phyloP scores from a whole-genome alignment of 1,140 invertebrate genomes.

The Macrocentrus cingulum region DNA sequence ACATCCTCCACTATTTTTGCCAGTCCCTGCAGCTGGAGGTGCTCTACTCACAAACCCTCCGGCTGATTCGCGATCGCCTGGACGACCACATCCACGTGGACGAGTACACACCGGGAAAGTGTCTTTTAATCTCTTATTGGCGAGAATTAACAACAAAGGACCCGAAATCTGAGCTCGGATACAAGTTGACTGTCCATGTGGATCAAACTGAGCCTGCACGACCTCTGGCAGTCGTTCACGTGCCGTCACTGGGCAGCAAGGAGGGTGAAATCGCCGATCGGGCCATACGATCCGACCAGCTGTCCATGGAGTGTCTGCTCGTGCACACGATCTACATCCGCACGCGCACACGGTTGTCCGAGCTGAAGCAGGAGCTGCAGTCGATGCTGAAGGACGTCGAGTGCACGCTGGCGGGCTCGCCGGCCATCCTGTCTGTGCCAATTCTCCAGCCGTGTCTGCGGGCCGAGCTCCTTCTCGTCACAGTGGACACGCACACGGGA shows the following conservation, averaged over 20 bases:
- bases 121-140: constrained; percentile 93
- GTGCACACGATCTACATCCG: constrained; percentile 97
- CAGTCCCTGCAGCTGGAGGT: constrained; percentile 94
- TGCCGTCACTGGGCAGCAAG: constrained; percentile 78
- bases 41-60: constrained; percentile 89
- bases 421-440: constrained; percentile 87
- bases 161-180: constrained; percentile 81
- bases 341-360: constrained; percentile 76
- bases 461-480: constrained; percentile 87
- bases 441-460: constrained; percentile 85
- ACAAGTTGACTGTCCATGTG: constrained; percentile 85
- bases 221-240: constrained; percentile 83
- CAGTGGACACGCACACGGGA: constrained; percentile 93
- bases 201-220: constrained; percentile 79
- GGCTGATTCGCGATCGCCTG: constrained; percentile 83
- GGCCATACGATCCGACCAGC: constrained; percentile 80
- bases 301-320: constrained; percentile 93
- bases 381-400: constrained; percentile 73
- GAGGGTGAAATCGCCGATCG: constrained; percentile 77
- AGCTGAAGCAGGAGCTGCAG: constrained; percentile 81
- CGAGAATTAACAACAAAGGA: constrained; percentile 68
- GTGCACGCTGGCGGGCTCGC: constrained; percentile 76
- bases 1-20: constrained; percentile 90
- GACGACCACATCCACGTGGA: constrained; percentile 91
- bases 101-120: constrained; percentile 87